phyloP scores from a whole-genome alignment of 2,113 vertebrate genomes.

The Aptenodytes forsteri region DNA sequence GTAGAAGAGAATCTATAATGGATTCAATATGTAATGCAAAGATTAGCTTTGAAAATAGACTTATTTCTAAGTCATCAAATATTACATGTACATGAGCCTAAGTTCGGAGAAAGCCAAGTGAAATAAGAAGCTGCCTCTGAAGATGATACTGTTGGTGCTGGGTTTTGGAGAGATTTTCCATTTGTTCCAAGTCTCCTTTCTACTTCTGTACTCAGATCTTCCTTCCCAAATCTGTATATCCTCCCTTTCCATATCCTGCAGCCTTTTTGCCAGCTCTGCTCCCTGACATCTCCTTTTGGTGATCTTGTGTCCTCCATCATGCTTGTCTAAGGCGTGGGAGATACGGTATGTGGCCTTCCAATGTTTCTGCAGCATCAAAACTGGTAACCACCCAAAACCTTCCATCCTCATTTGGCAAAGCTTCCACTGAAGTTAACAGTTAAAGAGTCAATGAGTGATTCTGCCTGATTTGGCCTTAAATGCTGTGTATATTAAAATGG shows the following conservation, averaged over 20 bases:
- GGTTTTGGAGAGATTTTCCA: not conserved
- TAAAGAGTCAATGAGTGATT: not conserved
- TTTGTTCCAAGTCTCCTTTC: not conserved
- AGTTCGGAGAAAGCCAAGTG: conserved; percentile 22
- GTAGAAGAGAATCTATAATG: conserved; percentile 42
- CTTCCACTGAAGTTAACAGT: not conserved
- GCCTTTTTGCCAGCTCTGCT: not conserved
- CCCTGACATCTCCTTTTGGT: not conserved
- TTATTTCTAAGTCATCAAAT: conserved; percentile 60
- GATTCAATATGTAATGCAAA: conserved; percentile 46
- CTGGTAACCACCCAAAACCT: not conserved
- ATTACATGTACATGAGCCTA: not conserved
- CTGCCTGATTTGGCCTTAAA: conserved; percentile 7
- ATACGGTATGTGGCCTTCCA: accelerated
- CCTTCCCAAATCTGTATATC: not conserved
- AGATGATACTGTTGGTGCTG: not conserved
- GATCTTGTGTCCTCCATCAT: not conserved
- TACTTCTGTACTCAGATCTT: not conserved
- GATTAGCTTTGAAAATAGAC: conserved; percentile 63
- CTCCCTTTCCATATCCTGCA: not conserved
- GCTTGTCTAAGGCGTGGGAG: not conserved
- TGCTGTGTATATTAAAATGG: not conserved
- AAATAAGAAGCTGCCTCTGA: conserved; percentile 26
- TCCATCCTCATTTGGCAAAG: not conserved
- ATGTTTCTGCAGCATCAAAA: not conserved